These are phyloP conservation scores for Punctoribates punctum DNA, from an alignment of 2,888 invertebrate species.

Conservation along the genomic window DNA sequence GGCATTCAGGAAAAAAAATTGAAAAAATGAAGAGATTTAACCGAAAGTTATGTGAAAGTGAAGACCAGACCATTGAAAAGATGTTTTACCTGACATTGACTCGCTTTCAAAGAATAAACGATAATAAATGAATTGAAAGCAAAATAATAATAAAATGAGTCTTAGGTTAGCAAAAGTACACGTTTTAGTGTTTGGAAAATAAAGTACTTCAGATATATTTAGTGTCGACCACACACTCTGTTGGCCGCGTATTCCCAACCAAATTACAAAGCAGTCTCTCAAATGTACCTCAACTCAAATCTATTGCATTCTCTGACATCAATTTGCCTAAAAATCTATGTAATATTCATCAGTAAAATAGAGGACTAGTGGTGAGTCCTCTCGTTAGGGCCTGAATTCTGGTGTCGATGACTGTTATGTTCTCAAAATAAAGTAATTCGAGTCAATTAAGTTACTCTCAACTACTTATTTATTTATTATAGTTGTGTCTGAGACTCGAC, in stretches of 20 bases:
- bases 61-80: not conserved
- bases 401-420: slow-evolving; percentile 24
- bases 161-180: not conserved
- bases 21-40: not conserved
- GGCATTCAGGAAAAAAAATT: not conserved
- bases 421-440: slow-evolving; percentile 25
- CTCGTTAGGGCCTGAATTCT: not conserved
- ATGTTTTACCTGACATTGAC: not conserved
- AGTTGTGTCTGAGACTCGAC: not conserved
- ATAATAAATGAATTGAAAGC: slow-evolving; percentile 11
- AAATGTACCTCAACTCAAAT: not conserved
- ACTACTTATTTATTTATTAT: slow-evolving; percentile 32
- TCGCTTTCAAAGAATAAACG: not conserved
- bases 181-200: not conserved
- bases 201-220: not conserved
- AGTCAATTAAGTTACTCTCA: slow-evolving; percentile 16
- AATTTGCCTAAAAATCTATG: slow-evolving; percentile 19
- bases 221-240: slow-evolving; percentile 27
- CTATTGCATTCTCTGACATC: not conserved
- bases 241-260: slow-evolving; percentile 23
- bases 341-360: not conserved
- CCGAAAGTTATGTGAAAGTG: not conserved
- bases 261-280: slow-evolving; percentile 23
- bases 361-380: not conserved
- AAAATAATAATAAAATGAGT: slow-evolving; percentile 21